Conservation (phyloP, 2,797 vertebrate species). For the Glyptemys insculpta region DNA sequence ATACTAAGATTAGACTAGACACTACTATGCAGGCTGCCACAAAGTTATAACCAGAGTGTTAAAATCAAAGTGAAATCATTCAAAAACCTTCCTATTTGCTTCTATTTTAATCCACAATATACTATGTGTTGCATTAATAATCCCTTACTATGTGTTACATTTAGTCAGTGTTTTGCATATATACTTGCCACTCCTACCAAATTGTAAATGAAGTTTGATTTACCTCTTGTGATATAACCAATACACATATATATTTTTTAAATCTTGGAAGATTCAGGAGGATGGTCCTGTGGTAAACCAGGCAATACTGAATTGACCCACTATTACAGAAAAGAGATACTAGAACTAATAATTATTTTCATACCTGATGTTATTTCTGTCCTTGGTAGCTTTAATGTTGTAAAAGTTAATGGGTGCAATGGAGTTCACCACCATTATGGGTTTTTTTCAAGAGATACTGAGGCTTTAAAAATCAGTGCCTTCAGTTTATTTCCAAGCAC, state of each 20-base stretch:
- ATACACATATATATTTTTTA: neutral
- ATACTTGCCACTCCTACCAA: neutral
- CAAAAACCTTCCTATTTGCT: neutral
- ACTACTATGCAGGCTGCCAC: neutral
- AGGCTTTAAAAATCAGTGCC: neutral
- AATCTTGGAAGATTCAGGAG: neutral
- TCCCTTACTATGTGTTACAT: accelerated
- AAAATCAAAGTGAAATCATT: neutral
- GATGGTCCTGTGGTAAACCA: neutral
- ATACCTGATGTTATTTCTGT: neutral
- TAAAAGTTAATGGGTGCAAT: neutral
- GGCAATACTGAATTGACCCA: neutral
- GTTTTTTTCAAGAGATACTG: neutral
- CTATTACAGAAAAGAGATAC: neutral
- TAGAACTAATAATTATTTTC: neutral
- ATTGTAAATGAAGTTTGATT: neutral
- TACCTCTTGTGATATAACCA: neutral
- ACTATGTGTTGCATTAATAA: accelerated
- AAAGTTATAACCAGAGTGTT: neutral
- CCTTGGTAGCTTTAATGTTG: neutral
- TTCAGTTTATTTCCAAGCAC: neutral
- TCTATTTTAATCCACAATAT: neutral
- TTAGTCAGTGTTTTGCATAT: neutral
- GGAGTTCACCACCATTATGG: neutral
- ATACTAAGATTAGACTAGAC: accelerated